These are phyloP conservation scores for Lamproptera curius DNA, from an alignment of 2,888 invertebrate species.

Conservation along the genomic window DNA sequence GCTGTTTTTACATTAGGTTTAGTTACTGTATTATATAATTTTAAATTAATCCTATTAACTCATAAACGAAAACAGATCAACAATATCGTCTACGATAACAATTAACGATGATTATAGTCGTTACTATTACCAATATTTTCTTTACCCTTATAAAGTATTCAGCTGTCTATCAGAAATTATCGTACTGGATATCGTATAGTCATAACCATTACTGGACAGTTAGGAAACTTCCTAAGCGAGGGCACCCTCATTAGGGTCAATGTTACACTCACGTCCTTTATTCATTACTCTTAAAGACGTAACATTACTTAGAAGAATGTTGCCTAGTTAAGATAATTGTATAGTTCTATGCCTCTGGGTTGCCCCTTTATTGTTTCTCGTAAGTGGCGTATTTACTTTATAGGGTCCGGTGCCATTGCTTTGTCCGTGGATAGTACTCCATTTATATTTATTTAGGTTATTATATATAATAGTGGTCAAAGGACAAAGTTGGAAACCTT, in stretches of 20 bases:
- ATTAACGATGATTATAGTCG: too few species aligned
- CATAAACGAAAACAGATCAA: too few species aligned
- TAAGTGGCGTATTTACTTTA: constrained; percentile 19
- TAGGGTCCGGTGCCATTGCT: constrained; percentile 15
- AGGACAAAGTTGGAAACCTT: too few species aligned
- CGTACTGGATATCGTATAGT: constrained; percentile 56
- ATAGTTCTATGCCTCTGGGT: constrained; percentile 39
- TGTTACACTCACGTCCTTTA: constrained; percentile 47
- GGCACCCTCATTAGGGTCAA: constrained; percentile 61
- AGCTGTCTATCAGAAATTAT: too few species aligned
- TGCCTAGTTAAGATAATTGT: constrained; percentile 48
- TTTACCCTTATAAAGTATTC: too few species aligned
- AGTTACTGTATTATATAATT: too few species aligned
- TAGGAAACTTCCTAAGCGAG: constrained; percentile 53
- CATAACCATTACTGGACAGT: constrained; percentile 50
- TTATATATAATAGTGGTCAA: neutral
- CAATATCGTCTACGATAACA: too few species aligned
- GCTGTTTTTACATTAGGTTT: too few species aligned
- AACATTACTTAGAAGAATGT: constrained; percentile 57
- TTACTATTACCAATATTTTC: too few species aligned
- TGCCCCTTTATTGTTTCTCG: constrained; percentile 21
- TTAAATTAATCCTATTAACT: too few species aligned
- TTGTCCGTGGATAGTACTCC: neutral
- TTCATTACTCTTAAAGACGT: constrained; percentile 61
- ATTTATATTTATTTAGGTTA: neutral